Evolutionary conservation across 1,140 invertebrate genomes (phyloP).

Genomic region (Luehdorfia chinensis): DNA sequence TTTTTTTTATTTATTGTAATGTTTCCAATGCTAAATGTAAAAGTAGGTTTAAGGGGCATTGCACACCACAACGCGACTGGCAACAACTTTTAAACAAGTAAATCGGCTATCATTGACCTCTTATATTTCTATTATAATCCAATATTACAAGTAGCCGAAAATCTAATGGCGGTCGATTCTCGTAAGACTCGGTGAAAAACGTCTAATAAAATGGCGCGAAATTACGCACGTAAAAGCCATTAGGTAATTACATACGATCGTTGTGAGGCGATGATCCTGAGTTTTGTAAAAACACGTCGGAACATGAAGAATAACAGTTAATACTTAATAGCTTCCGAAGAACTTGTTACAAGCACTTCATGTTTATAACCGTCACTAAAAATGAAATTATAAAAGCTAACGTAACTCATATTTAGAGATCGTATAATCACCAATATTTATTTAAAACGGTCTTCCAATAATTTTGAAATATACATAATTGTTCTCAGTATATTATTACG

Average conservation of each 20-base stretch:
- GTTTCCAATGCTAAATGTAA: slow-evolving; percentile 3
- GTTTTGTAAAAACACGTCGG: slow-evolving; percentile 3
- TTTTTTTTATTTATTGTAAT: no score
- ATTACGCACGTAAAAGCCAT: neutral
- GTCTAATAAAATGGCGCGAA: slow-evolving; percentile 1
- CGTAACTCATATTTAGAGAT: no score
- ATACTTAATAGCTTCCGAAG: slow-evolving; percentile 8
- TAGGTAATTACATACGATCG: neutral
- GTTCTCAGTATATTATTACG: no score
- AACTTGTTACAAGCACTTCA: slow-evolving; percentile 1
- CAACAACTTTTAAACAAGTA: slow-evolving; percentile 21
- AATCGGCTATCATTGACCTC: slow-evolving; percentile 27
- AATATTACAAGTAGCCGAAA: slow-evolving; percentile 2
- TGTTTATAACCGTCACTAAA: slow-evolving; percentile 10
- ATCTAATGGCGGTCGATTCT: neutral
- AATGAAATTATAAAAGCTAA: slow-evolving; percentile 8
- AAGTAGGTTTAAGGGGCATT: slow-evolving; percentile 22
- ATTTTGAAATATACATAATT: no score
- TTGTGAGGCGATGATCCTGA: neutral
- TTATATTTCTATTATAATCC: slow-evolving; percentile 12
- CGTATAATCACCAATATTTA: no score
- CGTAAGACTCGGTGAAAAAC: neutral
- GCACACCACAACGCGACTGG: slow-evolving; percentile 1
- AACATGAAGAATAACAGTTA: slow-evolving; percentile 5
- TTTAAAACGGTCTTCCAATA: no score